Conservation (phyloP, 2,113 vertebrate species). For the Thunnus thynnus region DNA sequence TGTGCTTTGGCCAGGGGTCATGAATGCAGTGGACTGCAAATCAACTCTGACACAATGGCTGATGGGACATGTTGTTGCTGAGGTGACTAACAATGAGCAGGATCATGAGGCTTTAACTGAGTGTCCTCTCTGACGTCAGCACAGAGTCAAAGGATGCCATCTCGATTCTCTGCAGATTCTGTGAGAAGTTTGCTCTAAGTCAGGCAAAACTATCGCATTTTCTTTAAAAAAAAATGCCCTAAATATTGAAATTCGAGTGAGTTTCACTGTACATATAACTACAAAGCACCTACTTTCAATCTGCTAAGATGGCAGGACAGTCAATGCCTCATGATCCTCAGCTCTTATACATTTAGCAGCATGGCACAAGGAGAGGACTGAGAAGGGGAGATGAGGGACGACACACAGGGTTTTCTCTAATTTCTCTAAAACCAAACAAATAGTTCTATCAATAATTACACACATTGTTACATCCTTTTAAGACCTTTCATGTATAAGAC, state of each 20-base stretch:
- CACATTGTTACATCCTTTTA: background rate
- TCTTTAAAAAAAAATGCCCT: conserved; percentile 1
- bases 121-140: conserved; percentile 12
- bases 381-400: conserved; percentile 33
- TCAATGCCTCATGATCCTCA: conserved; percentile 60
- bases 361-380: conserved; percentile 23
- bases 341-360: conserved; percentile 9
- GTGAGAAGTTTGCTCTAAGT: conserved; percentile 17
- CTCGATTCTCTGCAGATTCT: background rate
- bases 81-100: conserved; percentile 55
- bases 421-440: background rate
- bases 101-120: conserved; percentile 54
- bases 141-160: background rate
- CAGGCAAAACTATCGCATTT: conserved; percentile 1
- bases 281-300: background rate
- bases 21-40: conserved; percentile 35
- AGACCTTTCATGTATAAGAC: background rate
- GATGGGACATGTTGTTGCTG: conserved; percentile 52
- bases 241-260: conserved; percentile 5
- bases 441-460: background rate
- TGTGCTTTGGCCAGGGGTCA: conserved; percentile 45
- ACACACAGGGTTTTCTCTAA: conserved; percentile 35
- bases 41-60: conserved; percentile 48
- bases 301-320: background rate
- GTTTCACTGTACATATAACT: background rate